Evolutionary conservation across 2,888 invertebrate species (phyloP).

Genomic region (Nephrotoma appendiculata): DNA sequence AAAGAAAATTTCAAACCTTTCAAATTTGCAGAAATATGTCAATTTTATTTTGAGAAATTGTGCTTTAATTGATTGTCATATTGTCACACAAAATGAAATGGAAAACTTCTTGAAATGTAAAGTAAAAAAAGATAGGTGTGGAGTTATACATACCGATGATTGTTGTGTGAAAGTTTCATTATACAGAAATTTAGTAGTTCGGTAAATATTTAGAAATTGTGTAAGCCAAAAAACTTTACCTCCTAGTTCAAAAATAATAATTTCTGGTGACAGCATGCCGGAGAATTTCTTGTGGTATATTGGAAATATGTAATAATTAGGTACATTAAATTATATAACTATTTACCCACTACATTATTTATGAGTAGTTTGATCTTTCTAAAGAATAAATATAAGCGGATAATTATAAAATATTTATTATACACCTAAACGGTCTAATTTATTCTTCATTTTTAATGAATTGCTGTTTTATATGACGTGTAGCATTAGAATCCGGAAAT

Average conservation of each 20-base stretch:
- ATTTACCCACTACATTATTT: neutral
- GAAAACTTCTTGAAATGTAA: neutral
- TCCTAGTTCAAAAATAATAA: neutral
- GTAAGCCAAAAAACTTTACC: neutral
- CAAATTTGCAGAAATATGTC: neutral
- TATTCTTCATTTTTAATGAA: neutral
- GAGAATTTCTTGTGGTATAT: neutral
- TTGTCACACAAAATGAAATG: neutral
- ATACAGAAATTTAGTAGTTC: neutral
- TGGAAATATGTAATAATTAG: neutral
- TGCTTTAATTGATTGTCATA: neutral
- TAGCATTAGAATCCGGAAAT: too few species aligned
- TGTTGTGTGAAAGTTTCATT: neutral
- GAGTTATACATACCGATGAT: neutral
- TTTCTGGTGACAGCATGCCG: neutral
- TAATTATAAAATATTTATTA: neutral
- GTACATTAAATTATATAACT: neutral
- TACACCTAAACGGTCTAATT: neutral
- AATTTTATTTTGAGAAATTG: neutral
- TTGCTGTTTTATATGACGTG: too few species aligned
- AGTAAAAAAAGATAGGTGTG: neutral
- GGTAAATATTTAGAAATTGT: neutral
- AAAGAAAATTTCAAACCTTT: neutral
- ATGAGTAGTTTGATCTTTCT: neutral
- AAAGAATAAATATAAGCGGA: neutral